Evolutionary conservation across 2,888 invertebrate genomes (phyloP), one percentile per base, ranked within the genome.

Genomic region (Tenthredo livida): DNA sequence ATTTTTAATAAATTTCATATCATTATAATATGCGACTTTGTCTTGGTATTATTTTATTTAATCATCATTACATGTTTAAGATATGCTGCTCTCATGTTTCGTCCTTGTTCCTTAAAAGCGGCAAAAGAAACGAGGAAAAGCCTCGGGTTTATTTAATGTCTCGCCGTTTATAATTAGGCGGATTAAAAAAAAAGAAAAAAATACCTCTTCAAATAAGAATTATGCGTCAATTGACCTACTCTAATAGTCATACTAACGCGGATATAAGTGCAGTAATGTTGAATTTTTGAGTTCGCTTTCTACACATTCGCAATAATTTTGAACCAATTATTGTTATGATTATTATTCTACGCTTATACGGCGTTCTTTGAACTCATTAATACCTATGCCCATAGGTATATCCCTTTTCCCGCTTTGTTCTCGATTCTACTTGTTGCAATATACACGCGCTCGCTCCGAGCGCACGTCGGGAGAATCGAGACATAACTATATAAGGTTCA

Each of bases 221-320:
- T 33, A 77, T 77, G 54, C 77, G 54, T 29, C 33, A 77, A 54
- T 77, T 77, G 77, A 77, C 54, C 77, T 54, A 54, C 54, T 54
- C 77, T 17, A 40, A 40, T 21, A 29, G 29, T n/a, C 21, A 43
- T 40, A 50, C 77, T 15, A 12, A 29, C 77, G 47, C 54, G 77
- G 12, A 77, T 17, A 77, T 17, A 33, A 54, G 25, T 61, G 21
- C 2, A 29, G n/a, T 61, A 25, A 21, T 25, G 9, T 61, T 61
- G 2, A 25, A 61, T 21, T 61, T 25, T 5, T 1, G 7, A n/a
- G n/a, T 12, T 61, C 12, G 10, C 4, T 61, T 61, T 25, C 1
- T 29, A 54, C 12, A 61, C 0, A 6, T 25, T 25, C 10, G 25
- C 12, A 25, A 67, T 25, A 4, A 21, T 61, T 61, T 7, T 9